phyloP scores from a whole-genome alignment of 2,113 vertebrate species.

The Colius striatus region DNA sequence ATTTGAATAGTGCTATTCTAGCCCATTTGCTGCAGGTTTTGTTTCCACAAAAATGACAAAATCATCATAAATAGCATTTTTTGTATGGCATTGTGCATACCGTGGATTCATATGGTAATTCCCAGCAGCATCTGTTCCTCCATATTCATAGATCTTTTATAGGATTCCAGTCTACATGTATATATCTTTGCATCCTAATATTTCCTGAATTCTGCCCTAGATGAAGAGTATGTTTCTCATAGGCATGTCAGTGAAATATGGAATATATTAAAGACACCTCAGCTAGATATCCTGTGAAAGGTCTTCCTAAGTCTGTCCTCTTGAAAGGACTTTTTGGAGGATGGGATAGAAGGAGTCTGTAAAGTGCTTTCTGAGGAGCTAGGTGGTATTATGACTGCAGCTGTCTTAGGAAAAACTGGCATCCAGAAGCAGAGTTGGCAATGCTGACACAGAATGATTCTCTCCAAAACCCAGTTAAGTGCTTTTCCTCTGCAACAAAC shows the following conservation, averaged over 20 bases:
- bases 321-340: neutral
- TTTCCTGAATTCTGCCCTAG: neutral
- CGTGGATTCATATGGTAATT: conserved; percentile 34
- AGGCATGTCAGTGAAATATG: neutral
- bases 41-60: conserved; percentile 45
- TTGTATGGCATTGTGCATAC: neutral
- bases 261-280: neutral
- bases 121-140: conserved; percentile 42
- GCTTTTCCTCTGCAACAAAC: neutral
- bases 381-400: neutral
- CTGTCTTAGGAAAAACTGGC: neutral
- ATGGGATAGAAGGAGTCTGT: neutral
- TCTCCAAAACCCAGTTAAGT: neutral
- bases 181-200: neutral
- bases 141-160: conserved; percentile 32
- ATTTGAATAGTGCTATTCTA: conserved; percentile 20
- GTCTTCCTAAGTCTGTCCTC: neutral
- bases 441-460: neutral
- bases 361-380: neutral
- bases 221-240: neutral
- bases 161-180: neutral
- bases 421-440: neutral
- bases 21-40: conserved; percentile 18
- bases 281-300: neutral
- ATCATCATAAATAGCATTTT: conserved; percentile 13